Percentiles rank a stretch among this genome's conserved stretches.
These are phyloP conservation scores for Macquaria australasica DNA, from an alignment of 2,113 vertebrate genomes.

Conservation along the genomic window DNA sequence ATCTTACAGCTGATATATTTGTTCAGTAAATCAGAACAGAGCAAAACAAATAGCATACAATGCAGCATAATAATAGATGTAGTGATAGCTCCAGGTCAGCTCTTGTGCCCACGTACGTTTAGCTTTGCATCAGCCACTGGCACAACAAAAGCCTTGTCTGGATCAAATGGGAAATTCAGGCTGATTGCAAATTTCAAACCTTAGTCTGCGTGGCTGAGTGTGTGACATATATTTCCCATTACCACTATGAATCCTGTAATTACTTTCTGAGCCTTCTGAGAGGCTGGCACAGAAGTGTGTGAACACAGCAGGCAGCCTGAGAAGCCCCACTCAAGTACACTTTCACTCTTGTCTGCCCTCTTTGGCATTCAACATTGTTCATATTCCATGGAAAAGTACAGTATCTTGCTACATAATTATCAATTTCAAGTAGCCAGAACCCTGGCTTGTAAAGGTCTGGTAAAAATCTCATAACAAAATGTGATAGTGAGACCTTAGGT, in stretches of 20 bases:
- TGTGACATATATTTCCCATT: slow-evolving; percentile 79
- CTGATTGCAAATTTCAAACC: slow-evolving; percentile 70
- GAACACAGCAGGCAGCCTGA: slow-evolving; percentile 31
- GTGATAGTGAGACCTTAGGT: slow-evolving; percentile 18
- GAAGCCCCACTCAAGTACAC: slow-evolving; percentile 30
- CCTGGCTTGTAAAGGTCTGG: slow-evolving; percentile 3
- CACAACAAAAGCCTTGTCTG: slow-evolving; percentile 47
- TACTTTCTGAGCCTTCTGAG: slow-evolving; percentile 74
- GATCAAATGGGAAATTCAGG: slow-evolving; percentile 73
- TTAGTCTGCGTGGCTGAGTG: slow-evolving; percentile 57
- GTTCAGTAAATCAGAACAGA: slow-evolving; percentile 59
- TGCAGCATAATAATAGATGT: slow-evolving; percentile 41
- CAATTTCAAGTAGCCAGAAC: slow-evolving; percentile 32
- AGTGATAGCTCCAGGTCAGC: slow-evolving; percentile 41
- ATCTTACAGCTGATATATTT: slow-evolving; percentile 37
- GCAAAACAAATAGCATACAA: slow-evolving; percentile 51
- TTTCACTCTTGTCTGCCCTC: slow-evolving; percentile 47
- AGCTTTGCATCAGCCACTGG: slow-evolving; percentile 32
- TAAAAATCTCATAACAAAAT: slow-evolving; percentile 42
- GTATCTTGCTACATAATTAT: slow-evolving; percentile 25
- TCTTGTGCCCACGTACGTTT: slow-evolving; percentile 20
- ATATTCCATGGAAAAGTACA: slow-evolving; percentile 38
- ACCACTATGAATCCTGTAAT: slow-evolving; percentile 80
- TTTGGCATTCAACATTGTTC: slow-evolving; percentile 31
- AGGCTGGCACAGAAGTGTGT: slow-evolving; percentile 58